These are phyloP conservation scores for Nesometra sesokonis DNA, from an alignment of 35 echinoderm and acorn worm genomes.

Conservation along the genomic window DNA sequence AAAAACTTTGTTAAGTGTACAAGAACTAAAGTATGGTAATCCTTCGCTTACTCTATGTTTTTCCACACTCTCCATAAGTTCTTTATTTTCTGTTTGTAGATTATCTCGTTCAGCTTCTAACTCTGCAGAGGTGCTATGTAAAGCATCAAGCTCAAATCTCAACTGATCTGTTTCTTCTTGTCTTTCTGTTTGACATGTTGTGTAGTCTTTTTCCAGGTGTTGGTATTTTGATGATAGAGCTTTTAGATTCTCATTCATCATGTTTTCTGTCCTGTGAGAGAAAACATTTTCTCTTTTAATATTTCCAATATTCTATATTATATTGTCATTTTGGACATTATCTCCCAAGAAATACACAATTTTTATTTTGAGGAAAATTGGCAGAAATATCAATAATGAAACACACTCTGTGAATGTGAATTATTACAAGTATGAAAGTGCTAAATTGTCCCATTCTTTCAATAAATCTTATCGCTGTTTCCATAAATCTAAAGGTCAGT, in stretches of 20 bases:
- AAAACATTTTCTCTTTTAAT: too few relatives aligned
- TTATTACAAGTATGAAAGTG: too few relatives aligned
- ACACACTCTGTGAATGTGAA: too few relatives aligned
- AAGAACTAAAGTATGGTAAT: not conserved
- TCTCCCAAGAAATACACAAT: too few relatives aligned
- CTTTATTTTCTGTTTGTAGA: not conserved
- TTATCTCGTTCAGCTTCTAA: not conserved
- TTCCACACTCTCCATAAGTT: not conserved
- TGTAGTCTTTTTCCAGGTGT: not conserved
- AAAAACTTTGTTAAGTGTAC: not conserved
- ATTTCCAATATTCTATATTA: too few relatives aligned
- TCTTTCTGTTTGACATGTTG: not conserved
- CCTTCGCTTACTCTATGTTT: not conserved
- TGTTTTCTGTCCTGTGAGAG: not conserved
- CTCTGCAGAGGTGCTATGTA: not conserved
- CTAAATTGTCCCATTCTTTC: too few relatives aligned
- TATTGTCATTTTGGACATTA: too few relatives aligned
- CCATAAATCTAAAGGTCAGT: too few relatives aligned
- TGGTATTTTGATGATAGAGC: constrained; percentile 1
- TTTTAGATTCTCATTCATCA: not conserved
- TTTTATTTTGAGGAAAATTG: too few relatives aligned
- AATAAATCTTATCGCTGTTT: too few relatives aligned
- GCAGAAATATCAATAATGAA: too few relatives aligned
- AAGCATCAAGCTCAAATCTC: not conserved
- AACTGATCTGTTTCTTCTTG: constrained; percentile 1